Percentiles rank a stretch among this genome's conserved stretches.
phyloP scores from a whole-genome alignment of 2,888 invertebrate species.

The Polyommatus icarus region DNA sequence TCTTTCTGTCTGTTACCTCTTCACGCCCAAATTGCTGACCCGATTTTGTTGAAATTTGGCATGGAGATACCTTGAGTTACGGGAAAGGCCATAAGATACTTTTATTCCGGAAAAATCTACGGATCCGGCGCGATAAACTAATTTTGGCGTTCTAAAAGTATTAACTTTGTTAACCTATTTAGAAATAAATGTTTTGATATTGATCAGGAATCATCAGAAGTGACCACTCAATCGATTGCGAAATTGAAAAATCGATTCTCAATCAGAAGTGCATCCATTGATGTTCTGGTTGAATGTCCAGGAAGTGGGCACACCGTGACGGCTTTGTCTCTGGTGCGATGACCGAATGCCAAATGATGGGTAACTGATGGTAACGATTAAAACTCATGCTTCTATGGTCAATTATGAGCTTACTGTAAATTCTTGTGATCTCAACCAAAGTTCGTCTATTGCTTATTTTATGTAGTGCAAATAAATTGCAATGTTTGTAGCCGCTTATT shows the following conservation, averaged over 20 bases:
- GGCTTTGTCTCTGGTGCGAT: slow-evolving; percentile 76
- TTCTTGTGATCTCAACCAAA: background rate
- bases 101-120: no score
- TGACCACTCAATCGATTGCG: slow-evolving; percentile 71
- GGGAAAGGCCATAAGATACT: no score
- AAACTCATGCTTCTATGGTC: slow-evolving; percentile 21
- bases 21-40: no score
- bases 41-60: no score
- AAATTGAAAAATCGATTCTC: slow-evolving; percentile 67
- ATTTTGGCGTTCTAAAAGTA: no score
- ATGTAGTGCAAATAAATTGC: no score
- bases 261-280: slow-evolving; percentile 49
- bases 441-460: background rate
- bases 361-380: slow-evolving; percentile 51
- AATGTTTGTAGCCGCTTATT: no score
- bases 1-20: no score
- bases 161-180: no score
- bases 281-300: slow-evolving; percentile 50
- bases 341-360: slow-evolving; percentile 74
- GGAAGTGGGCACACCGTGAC: slow-evolving; percentile 63
- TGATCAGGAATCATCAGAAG: slow-evolving; percentile 47
- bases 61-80: no score
- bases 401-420: slow-evolving; percentile 29
- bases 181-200: no score
- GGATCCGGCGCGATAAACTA: no score